Base-by-base conservation (phyloP, 2,113 vertebrate species). In the Microtus richardsoni region DNA sequence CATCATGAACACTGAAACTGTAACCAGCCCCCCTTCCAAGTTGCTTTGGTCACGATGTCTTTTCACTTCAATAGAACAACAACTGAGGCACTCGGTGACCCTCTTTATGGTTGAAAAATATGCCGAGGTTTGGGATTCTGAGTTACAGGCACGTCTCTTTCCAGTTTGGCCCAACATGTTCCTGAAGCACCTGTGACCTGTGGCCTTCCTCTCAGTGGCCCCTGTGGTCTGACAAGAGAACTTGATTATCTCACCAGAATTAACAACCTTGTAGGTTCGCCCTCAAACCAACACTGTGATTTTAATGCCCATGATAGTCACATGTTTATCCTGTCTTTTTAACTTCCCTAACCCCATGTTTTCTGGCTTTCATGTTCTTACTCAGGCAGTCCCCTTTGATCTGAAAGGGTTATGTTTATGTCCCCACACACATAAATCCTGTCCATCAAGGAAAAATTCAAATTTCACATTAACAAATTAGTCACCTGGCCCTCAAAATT, bases 281-380 rank as follows among this genome's bases (percentile, higher is more conserved):
- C 58, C 39, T 91, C 60, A 36, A 30, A 54, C 36, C 92, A 39
- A 89, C 70, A 79, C 91, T 78, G 60, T 17, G 36, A 16, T 88
- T 96, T 94, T 66, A 39, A 60, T 93, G 92, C 39, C 70, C n/a
- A 71, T 22, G 39, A 70, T 68, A 62, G 95, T 91, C 22, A 39
- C 73, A 62, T 41, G 60, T 49, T 49, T 11, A 19, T 7, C 36
- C 22, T 91, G 2, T 73, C 75, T 24, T 94, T 22, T 73, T 85
- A 84, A 84, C 77, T 47, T 71, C 75, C 89, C 41, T 58, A n/a
- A 24, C 33, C 22, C 28, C 36, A 3, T 47, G 41, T 80, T 68
- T 91, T 94, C 92, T 89, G 79, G 84, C 12, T 30, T 97, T 75
- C 9, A 12, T 68, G 44, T 12, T 41, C 52, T 75, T 71, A 62